Evolutionary conservation across 2,113 vertebrate species (phyloP).

Genomic region (Chaetodon auriga): DNA sequence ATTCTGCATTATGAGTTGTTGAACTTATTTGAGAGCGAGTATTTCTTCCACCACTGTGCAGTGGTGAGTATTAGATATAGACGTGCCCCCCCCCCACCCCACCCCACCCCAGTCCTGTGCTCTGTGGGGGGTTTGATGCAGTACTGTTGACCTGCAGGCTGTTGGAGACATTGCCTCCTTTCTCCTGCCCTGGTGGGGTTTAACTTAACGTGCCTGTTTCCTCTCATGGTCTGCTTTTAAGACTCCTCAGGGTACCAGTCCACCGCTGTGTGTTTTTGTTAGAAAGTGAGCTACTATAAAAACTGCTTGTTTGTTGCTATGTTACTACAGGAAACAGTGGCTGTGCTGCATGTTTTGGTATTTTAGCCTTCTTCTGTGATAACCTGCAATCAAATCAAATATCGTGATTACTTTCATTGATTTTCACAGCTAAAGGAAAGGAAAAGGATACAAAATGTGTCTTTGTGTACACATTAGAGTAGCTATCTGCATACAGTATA

Average conservation of each 20-base stretch:
- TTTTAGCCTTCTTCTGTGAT: background rate
- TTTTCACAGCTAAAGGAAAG: no score
- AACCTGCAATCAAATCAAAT: background rate
- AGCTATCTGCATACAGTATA: background rate
- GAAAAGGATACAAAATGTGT: background rate
- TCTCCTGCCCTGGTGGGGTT: slow-evolving; percentile 45
- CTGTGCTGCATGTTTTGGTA: background rate
- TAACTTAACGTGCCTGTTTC: slow-evolving; percentile 62
- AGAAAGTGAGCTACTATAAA: slow-evolving; percentile 46
- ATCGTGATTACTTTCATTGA: background rate
- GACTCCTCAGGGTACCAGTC: slow-evolving; percentile 43
- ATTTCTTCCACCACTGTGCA: background rate
- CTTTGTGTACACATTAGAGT: background rate
- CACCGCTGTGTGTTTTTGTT: slow-evolving; percentile 54
- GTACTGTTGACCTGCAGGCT: slow-evolving; percentile 44
- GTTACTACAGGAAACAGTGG: slow-evolving; percentile 46
- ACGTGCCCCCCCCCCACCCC: background rate
- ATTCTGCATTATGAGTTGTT: no score
- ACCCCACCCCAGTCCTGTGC: no score
- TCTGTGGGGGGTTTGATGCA: slow-evolving; percentile 2
- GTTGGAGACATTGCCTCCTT: slow-evolving; percentile 53
- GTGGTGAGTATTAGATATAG: background rate
- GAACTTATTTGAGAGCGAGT: no score
- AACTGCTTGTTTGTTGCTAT: slow-evolving; percentile 58
- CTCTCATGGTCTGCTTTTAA: slow-evolving; percentile 61